Evolutionary conservation across 1,140 invertebrate species (phyloP).

Genomic region (Ips nitidus): DNA sequence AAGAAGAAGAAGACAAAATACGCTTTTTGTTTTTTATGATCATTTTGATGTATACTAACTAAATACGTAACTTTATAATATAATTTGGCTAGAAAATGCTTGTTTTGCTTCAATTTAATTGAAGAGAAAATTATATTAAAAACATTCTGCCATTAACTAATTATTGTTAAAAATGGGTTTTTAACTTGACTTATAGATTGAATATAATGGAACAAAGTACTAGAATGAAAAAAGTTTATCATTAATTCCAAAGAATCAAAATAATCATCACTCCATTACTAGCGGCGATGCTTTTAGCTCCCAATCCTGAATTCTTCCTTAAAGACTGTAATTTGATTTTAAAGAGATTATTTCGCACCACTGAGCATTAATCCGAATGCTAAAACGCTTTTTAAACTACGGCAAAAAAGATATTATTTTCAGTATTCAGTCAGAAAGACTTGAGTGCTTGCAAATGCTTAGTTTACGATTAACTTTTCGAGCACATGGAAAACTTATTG

Average conservation of each 20-base stretch:
- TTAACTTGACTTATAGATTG: too few relatives aligned
- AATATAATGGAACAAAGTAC: background rate
- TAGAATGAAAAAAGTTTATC: conserved; percentile 4
- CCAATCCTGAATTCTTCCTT: background rate
- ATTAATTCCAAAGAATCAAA: conserved; percentile 9
- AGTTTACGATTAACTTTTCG: too few relatives aligned
- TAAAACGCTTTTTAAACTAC: conserved; percentile 15
- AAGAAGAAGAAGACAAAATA: too few relatives aligned
- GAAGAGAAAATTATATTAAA: too few relatives aligned
- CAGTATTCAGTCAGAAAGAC: background rate
- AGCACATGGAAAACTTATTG: too few relatives aligned
- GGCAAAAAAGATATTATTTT: background rate
- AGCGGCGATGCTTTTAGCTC: conserved; percentile 14
- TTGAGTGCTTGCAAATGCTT: too few relatives aligned
- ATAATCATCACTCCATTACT: conserved; percentile 28
- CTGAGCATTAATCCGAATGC: conserved; percentile 21
- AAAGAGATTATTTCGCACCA: conserved; percentile 30
- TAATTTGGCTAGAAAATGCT: too few relatives aligned
- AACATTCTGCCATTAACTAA: too few relatives aligned
- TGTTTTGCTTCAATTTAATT: too few relatives aligned
- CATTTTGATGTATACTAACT: too few relatives aligned
- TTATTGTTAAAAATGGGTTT: background rate
- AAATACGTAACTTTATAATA: too few relatives aligned
- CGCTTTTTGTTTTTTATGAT: too few relatives aligned
- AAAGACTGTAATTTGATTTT: conserved; percentile 25